Conservation (phyloP, 2,113 vertebrate species). For the Cephalopterus ornatus region DNA sequence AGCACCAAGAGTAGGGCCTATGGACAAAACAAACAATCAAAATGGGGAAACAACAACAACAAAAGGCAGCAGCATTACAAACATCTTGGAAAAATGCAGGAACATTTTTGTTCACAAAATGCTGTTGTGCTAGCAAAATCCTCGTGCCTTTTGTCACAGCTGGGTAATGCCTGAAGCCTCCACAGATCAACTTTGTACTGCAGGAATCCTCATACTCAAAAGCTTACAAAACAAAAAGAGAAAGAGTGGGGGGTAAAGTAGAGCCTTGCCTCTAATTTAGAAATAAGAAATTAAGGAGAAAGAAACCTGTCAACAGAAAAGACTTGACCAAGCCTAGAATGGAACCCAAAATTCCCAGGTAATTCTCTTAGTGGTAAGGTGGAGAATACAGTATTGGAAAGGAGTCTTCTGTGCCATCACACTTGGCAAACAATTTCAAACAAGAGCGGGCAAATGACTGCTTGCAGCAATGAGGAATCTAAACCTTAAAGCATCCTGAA, state of each 20-base stretch:
- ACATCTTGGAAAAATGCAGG: neutral
- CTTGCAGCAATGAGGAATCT: neutral
- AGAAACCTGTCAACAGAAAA: neutral
- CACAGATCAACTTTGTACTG: neutral
- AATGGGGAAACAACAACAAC: neutral
- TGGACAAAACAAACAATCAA: neutral
- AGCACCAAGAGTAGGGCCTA: constrained; percentile 89
- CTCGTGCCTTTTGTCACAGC: neutral
- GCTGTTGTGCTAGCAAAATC: neutral
- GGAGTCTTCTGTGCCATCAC: neutral
- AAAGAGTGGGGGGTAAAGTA: neutral
- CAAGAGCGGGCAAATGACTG: neutral
- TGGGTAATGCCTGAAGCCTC: neutral
- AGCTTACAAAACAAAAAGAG: neutral
- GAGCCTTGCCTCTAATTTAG: neutral
- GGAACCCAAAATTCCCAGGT: neutral
- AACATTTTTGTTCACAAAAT: neutral
- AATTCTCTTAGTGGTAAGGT: neutral
- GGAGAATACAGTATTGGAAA: neutral
- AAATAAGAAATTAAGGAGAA: neutral
- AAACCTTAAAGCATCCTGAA: neutral
- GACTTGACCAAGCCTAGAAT: neutral
- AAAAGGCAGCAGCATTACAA: neutral
- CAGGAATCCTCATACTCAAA: neutral
- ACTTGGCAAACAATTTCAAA: neutral